Conservation (phyloP, 37 sponge, comb jelly and placozoan species). For the Diacarnus erythraeanus region DNA sequence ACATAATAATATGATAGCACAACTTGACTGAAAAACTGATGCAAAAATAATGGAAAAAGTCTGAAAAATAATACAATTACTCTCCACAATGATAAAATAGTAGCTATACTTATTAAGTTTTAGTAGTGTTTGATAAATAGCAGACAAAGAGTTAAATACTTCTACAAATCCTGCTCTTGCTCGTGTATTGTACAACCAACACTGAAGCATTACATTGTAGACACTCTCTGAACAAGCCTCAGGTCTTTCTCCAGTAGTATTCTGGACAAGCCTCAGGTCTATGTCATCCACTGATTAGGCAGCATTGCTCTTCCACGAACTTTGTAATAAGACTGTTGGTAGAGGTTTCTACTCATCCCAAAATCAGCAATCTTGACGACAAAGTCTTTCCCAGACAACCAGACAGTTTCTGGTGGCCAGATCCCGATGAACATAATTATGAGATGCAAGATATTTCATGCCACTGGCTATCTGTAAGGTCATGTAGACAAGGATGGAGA, state of each 20-base stretch:
- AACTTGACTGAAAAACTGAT: background rate
- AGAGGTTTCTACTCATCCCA: conserved; percentile 87
- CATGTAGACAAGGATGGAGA: conserved; percentile 57
- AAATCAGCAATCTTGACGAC: conserved; percentile 85
- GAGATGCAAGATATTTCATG: conserved; percentile 81
- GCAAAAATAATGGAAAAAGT: background rate
- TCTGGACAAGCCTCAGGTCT: conserved; percentile 10
- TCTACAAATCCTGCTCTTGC: conserved; percentile 60
- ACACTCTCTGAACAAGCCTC: conserved; percentile 46
- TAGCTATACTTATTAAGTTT: background rate
- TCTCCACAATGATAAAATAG: no score
- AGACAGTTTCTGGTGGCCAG: conserved; percentile 88
- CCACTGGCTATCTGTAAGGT: conserved; percentile 77
- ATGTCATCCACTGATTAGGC: conserved; percentile 86
- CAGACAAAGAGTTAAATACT: conserved; percentile 13
- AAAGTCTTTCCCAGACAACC: conserved; percentile 72
- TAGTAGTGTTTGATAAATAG: conserved; percentile 30
- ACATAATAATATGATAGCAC: background rate
- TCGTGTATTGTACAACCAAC: conserved; percentile 58
- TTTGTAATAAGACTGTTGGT: conserved; percentile 63
- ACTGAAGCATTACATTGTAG: conserved; percentile 61
- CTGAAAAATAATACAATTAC: no score
- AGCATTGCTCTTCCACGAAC: conserved; percentile 64
- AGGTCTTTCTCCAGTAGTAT: conserved; percentile 43
- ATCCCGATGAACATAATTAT: conserved; percentile 81